Evolutionary conservation across 2,888 invertebrate genomes (phyloP), one percentile per base, ranked within the genome.

Genomic region (Pseudococcus longispinus): DNA sequence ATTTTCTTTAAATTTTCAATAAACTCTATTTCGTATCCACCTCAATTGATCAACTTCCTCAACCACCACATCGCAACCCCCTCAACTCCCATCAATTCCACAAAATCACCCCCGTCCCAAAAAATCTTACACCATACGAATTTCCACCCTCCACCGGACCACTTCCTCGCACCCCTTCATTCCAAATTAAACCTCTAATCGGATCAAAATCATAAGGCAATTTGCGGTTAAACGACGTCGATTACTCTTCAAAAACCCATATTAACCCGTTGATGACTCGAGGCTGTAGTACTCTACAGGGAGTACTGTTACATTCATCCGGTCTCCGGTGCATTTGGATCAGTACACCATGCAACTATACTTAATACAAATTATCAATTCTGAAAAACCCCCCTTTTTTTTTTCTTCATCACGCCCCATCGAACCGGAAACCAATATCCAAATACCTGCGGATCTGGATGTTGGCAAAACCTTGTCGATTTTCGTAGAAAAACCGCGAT

Each of bases 161-260:
- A 26, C 13, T 11, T 15, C 18, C 29, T 13, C 74, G 11, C 77
- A 80, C 42, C 77, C 32, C n/a, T n/a, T 80, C 42, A 1, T 37
- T 29, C 5, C 77, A 42, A 80, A 29, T 80, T 80, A 42, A 80
- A 80, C 42, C 77, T 9, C 6, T 29, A 70, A 29, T 70, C 70
- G 2, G 70, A 70, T 70, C 70, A 15, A 70, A 70, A 70, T 42
- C 77, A 23, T 37, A 80, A 80, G 77, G 20, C 42, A 42, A 80
- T 37, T 80, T 80, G 77, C 77, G 77, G 77, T 80, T 80, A 80
- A 80, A 80, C 77, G 77, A 29, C 29, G 70, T 70, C 77, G 77
- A 80, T 80, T 42, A 80, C 77, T 80, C 77, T 80, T 80, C 77
- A 42, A 80, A 42, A 32, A 70, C 18, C 42, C 77, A 29, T 29